Base-by-base conservation (phyloP, 2,797 vertebrate genomes). In the Tarsius wallacei region DNA sequence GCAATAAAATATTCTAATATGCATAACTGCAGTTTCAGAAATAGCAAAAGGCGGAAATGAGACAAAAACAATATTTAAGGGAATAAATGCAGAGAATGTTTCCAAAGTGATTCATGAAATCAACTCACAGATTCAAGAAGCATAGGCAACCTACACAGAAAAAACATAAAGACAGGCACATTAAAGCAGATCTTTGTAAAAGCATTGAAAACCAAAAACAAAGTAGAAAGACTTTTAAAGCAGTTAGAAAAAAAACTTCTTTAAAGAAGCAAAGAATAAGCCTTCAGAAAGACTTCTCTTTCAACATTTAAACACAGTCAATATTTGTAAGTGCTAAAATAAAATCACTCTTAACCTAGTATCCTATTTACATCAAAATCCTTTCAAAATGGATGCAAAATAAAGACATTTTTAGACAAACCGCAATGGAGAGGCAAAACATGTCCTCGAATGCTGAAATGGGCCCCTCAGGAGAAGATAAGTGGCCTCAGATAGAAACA, bases 371-470 rank as follows among this genome's bases (percentile, higher is more conserved):
- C 17, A 66, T 13, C 49, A 66, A 80, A 63, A 53, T 55, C 10
- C 36, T 80, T 71, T 1, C 47, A 33, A 51, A 63, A 36, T 15
- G 16, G 42, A 94, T 21, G 13, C 16, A 64, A 71, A 73, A 57
- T 64, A 87, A 86, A 73, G 6, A 87, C 19, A 36, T 26, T 87
- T 95, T 73, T 19, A 87, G 49, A 91, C 28, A 87, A 80, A 74
- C 9, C 57, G 49, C 49, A 9, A 80, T 55, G 21, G 21, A 80
- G 24, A 66, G 13, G 33, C 21, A 22, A 47, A 3, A 80, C 12
- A 0, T 22, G 16, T 21, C 49, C 12, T 19, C 2, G n/a, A 73
- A 80, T 28, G 57, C 24, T 74, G 26, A 88, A 82, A 51, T 83
- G 63, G 53, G 49, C 21, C 68, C 4, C 59, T 82, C 42, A 68